Conservation (phyloP, 2,797 vertebrate genomes). For the Pipistrellus pipistrellus region DNA sequence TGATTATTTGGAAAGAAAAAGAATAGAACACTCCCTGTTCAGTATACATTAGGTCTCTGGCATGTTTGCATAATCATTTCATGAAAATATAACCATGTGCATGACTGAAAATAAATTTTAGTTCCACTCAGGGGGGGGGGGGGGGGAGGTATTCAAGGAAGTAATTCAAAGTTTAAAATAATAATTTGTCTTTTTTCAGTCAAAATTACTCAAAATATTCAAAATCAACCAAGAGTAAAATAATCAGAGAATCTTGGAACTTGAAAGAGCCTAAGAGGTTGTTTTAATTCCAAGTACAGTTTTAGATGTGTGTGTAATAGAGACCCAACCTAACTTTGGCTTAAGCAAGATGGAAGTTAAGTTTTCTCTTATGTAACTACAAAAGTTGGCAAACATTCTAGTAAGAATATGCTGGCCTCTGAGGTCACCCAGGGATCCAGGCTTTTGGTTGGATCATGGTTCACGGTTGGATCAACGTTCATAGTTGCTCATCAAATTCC, state of each 20-base stretch:
- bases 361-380: not conserved
- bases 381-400: not conserved
- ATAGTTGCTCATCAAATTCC: not conserved
- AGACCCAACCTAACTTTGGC: not conserved
- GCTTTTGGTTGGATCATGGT: too few relatives aligned
- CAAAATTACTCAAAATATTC: constrained; percentile 57
- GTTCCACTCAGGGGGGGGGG: not conserved
- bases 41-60: constrained; percentile 62
- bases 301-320: not conserved
- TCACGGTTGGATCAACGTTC: too few relatives aligned
- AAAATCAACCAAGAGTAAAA: constrained; percentile 54
- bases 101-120: constrained; percentile 81
- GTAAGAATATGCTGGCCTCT: not conserved
- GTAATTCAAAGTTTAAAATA: constrained; percentile 48
- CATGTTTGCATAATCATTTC: constrained; percentile 81
- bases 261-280: constrained; percentile 19
- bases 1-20: constrained; percentile 66
- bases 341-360: not conserved
- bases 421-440: not conserved
- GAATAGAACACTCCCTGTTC: constrained; percentile 62
- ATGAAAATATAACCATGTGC: constrained; percentile 72
- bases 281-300: constrained; percentile 36
- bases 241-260: not conserved
- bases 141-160: not conserved
- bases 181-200: constrained; percentile 32